Base-by-base conservation (phyloP, 2,113 vertebrate genomes). In the Glaucomys volans region DNA sequence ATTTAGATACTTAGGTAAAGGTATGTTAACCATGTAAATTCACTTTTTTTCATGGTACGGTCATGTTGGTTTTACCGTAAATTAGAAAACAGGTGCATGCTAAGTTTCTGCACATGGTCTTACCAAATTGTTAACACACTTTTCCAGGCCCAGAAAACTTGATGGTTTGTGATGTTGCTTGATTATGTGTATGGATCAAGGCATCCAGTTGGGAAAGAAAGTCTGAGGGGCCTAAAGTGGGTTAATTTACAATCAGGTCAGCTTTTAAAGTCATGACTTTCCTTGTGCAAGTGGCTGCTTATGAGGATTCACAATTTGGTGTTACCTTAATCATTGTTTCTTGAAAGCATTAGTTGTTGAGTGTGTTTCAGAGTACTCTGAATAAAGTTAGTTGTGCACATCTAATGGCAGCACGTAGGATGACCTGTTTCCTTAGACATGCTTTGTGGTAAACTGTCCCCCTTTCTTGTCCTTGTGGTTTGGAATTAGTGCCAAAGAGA, bases 381-480 rank as follows among this genome's bases (percentile, higher is more conserved):
- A 35, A 10, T 40, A 47, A 26, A n/a, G 26, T n/a, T 59, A 17
- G 9, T 42, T 84, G 12, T 44, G 28, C 90, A 59, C 76, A n/a
- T 50, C 91, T 54, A 54, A 76, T 80, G 64, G 47, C 40, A 69
- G 10, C 59, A 30, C 14, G 30, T 64, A 66, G 47, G n/a, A 18
- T n/a, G 54, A 42, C 57, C 64, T 80, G 1, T 90, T 93, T 95
- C 26, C 57, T 88, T 28, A 67, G 72, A 40, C 72, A 7, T 80
- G 84, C 80, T 89, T 87, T 95, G 87, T 92, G 59, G 71, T 92
- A 26, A 83, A 54, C 59, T 54, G 4, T 57, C 26, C 82, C 30
- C n/a, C 37, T 92, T 94, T 28, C 42, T 88, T 90, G 9, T 62
- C 32, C 66, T 91, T 82, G 90, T 94, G 90, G 52, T 84, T 93